phyloP scores from a whole-genome alignment of 2,113 vertebrate species.

The Chaetodon auriga region DNA sequence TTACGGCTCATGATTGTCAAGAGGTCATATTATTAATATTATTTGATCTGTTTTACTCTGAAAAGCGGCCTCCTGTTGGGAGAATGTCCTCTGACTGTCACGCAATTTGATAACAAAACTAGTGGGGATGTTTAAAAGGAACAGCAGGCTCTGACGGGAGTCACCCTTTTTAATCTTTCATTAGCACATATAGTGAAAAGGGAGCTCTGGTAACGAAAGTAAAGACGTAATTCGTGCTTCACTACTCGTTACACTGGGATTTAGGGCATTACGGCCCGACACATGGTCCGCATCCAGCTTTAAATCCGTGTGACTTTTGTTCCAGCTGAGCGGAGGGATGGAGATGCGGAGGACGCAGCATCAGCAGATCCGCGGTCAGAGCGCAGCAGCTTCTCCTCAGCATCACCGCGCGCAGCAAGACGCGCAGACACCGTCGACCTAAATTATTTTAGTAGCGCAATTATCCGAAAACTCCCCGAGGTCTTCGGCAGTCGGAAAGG shows the following conservation, averaged over 20 bases:
- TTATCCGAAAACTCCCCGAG: slow-evolving; percentile 75
- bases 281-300: slow-evolving; percentile 48
- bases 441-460: slow-evolving; percentile 76
- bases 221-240: neutral
- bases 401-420: slow-evolving; percentile 21
- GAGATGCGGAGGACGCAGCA: slow-evolving; percentile 38
- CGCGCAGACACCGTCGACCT: slow-evolving; percentile 70
- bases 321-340: slow-evolving; percentile 47
- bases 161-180: neutral
- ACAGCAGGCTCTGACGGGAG: too few relatives aligned
- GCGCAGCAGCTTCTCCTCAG: slow-evolving; percentile 9
- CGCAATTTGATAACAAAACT: too few relatives aligned
- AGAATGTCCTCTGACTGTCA: too few relatives aligned
- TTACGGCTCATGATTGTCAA: neutral
- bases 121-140: too few relatives aligned
- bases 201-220: neutral
- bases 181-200: neutral
- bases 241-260: slow-evolving; percentile 19
- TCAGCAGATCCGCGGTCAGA: slow-evolving; percentile 35
- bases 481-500: slow-evolving; percentile 48
- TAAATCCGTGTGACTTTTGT: slow-evolving; percentile 36
- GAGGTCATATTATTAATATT: too few relatives aligned
- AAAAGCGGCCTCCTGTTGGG: neutral
- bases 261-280: slow-evolving; percentile 20
- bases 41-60: neutral